Base-by-base conservation (phyloP, 2,113 vertebrate species). In the Phrynosoma platyrhinos region DNA sequence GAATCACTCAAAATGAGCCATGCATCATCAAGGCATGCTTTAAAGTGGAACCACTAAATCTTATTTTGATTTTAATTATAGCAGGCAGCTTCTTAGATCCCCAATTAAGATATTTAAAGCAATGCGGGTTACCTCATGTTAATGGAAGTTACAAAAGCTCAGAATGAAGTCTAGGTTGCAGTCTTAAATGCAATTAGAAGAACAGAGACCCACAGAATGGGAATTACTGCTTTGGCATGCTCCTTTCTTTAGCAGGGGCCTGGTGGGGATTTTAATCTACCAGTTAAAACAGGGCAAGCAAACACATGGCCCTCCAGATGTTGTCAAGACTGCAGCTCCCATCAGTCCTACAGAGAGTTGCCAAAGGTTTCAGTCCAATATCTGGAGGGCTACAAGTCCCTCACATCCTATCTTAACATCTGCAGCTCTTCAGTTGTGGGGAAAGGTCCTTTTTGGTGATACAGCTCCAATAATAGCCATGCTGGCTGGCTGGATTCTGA, bases 61-160 rank as follows among this genome's bases (percentile, higher is more conserved):
- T 36, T 42, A 62, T 9, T 90, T 88, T 92, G 66, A 85, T 90
- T 90, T 84, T 14, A 82, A 84, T 20, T 42, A 84, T 47, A 86
- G 79, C 88, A 62, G 58, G 13, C 58, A 40, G 47, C 4, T 79
- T 84, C 78, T 58, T 82, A 1, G 75, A 89, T 81, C 14, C 62
- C 13, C 79, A 86, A 25, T 90, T 91, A 92, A 90, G 72, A 47
- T 62, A 13, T 27, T 87, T 81, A 7, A 30, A 69, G 42, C 58
- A 80, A 53, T 62, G 58, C 62, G 53, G 58, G 78, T 92, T 83
- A 88, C 58, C n/a, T 94, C 79, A 85, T 81, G 72, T 77, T 82
- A 0, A 86, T 90, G 84, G 7, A 84, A 83, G 25, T 21, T 30
- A 82, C 30, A 88, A 84, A 53, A 80, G 1, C 40, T 76, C 21